Evolutionary conservation across 2,113 vertebrate species (phyloP).

Genomic region (Lasiurus borealis): DNA sequence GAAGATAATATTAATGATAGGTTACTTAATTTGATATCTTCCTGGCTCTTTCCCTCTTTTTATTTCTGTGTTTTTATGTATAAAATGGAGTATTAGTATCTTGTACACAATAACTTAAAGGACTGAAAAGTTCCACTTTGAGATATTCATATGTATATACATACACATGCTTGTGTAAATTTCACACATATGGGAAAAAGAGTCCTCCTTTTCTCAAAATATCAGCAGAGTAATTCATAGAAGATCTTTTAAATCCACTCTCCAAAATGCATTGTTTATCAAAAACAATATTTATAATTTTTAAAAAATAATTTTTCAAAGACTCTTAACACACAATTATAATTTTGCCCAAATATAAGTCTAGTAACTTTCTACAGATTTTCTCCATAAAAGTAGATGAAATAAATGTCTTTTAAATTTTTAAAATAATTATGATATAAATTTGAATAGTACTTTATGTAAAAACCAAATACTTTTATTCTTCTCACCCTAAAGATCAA

Average conservation of each 20-base stretch:
- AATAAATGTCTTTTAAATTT: not conserved
- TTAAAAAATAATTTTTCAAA: constrained; percentile 64
- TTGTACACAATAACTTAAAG: not conserved
- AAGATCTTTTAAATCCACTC: not conserved
- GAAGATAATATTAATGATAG: not conserved
- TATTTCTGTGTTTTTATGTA: not conserved
- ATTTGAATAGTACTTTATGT: not conserved
- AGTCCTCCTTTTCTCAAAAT: not conserved
- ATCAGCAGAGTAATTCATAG: not conserved
- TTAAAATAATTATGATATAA: constrained; percentile 53
- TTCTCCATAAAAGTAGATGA: constrained; percentile 56
- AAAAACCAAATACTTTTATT: not conserved
- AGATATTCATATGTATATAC: not conserved
- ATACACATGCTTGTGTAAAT: not conserved
- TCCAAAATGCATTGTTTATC: not conserved
- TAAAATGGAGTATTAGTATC: not conserved
- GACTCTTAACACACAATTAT: constrained; percentile 67
- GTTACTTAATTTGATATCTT: not conserved
- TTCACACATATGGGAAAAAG: not conserved
- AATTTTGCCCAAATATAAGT: constrained; percentile 35
- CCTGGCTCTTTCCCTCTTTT: not conserved
- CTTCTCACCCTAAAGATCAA: not conserved
- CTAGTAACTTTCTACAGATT: constrained; percentile 50
- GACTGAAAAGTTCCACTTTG: not conserved
- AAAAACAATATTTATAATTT: constrained; percentile 57